Conservation (phyloP, 1,140 invertebrate species). For the Papilio helenus region DNA sequence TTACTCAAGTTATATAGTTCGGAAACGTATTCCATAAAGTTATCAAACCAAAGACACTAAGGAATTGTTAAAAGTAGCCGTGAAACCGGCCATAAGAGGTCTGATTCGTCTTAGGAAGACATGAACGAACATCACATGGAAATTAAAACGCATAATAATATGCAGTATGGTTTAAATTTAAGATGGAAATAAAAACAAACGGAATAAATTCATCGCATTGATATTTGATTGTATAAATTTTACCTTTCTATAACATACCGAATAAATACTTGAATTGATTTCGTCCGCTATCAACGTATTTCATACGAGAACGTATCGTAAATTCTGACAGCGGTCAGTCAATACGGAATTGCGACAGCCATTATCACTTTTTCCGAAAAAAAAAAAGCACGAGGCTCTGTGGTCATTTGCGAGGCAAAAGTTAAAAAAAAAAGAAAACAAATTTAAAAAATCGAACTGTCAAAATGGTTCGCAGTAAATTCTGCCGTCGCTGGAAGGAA, state of each 20-base stretch:
- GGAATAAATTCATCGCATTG: not conserved
- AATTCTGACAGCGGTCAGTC: slow-evolving; percentile 65
- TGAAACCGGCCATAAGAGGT: too few species aligned
- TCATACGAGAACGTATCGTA: slow-evolving; percentile 48
- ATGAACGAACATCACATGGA: not conserved
- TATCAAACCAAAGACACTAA: too few species aligned
- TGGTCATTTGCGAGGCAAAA: slow-evolving; percentile 36
- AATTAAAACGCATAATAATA: not conserved
- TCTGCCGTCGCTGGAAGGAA: slow-evolving; percentile 61
- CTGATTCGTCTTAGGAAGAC: too few species aligned
- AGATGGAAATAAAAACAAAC: not conserved
- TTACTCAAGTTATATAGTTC: too few species aligned
- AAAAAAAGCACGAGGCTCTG: slow-evolving; percentile 54
- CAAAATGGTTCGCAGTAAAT: slow-evolving; percentile 79
- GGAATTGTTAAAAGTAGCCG: too few species aligned
- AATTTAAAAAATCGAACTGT: slow-evolving; percentile 79
- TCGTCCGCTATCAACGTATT: slow-evolving; percentile 18
- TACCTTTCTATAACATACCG: not conserved
- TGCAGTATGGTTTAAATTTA: not conserved
- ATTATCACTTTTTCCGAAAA: slow-evolving; percentile 53
- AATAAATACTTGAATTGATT: slow-evolving; percentile 20
- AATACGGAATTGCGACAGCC: slow-evolving; percentile 67
- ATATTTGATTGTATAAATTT: not conserved
- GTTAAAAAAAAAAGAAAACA: slow-evolving; percentile 67
- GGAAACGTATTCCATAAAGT: too few species aligned